Evolutionary conservation across 2,113 vertebrate species (phyloP), one percentile per base, ranked within the genome.

Genomic region (Ciconia stormi): DNA sequence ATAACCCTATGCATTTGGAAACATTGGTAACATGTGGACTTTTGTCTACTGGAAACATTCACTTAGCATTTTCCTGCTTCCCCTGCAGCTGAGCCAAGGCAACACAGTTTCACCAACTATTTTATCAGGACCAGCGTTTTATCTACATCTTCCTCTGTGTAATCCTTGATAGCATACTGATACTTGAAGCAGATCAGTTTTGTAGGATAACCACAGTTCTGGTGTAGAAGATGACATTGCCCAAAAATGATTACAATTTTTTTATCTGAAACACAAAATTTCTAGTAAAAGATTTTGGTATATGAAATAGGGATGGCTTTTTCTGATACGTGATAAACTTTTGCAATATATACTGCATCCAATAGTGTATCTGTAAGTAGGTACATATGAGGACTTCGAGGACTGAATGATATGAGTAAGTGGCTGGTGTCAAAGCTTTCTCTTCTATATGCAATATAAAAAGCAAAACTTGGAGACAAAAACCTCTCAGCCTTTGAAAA

Each of bases 251-350:
- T 46, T 29, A 12, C 38, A 21, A 19, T 2, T 14, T 56, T 76
- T 46, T n/a, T 0, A 52, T 11, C 2, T 34, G 23, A 76, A 91
- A 70, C 6, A 29, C 8, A 42, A 13, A 38, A 25, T 47, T 58
- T 76, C 10, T 15, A 9, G 27, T 25, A 49, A 72, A 85, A 66
- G 21, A 7, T 38, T 65, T 40, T 56, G 21, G 11, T 55, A 40
- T 1, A 0, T 82, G 38, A 67, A 77, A 30, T 3, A 27, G 9
- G 10, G 5, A 9, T 10, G 2, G 2, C 7, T 74, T 70, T 65
- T 92, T 74, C 14, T 84, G 49, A 23, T 50, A 27, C 1, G 0
- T 50, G 29, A 30, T 30, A 27, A 77, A 55, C 10, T 69, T 69
- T 26, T 67, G 9, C 18, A 22, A 2, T 53, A 4, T 12, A 7